Evolutionary conservation across 64 coral and sea anemone genomes (phyloP).

Genomic region (Montipora foliosa): DNA sequence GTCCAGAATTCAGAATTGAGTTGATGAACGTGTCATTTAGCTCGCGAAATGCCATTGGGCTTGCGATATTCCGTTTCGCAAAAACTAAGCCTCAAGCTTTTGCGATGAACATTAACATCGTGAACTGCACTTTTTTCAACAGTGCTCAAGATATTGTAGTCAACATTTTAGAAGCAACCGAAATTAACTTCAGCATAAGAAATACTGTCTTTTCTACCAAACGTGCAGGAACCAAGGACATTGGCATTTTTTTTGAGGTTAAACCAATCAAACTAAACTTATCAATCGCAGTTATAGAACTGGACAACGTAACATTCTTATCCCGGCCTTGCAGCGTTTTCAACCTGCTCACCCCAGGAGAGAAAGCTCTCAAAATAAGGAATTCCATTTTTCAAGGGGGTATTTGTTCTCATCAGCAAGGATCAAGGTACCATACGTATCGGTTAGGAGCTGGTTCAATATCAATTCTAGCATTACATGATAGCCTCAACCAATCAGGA

Average conservation of each 20-base stretch:
- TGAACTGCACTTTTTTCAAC: neutral
- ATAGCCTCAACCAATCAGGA: neutral
- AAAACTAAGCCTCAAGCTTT: neutral
- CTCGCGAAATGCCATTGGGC: neutral
- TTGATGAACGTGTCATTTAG: neutral
- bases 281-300: neutral
- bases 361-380: neutral
- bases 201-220: neutral
- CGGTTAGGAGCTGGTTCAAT: neutral
- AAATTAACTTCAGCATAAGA: neutral
- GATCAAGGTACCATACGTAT: neutral
- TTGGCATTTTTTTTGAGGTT: neutral
- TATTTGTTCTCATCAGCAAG: neutral
- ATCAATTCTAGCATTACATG: neutral
- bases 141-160: constrained; percentile 2
- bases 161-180: neutral
- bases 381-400: neutral
- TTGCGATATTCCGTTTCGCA: neutral
- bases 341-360: neutral
- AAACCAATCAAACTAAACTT: neutral
- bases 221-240: neutral
- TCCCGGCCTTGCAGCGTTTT: neutral
- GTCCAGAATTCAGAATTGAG: neutral
- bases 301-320: constrained; percentile 6
- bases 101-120: neutral